These are phyloP conservation scores for Callocephalon fimbriatum DNA, from an alignment of 2,113 vertebrate species.

Conservation along the genomic window DNA sequence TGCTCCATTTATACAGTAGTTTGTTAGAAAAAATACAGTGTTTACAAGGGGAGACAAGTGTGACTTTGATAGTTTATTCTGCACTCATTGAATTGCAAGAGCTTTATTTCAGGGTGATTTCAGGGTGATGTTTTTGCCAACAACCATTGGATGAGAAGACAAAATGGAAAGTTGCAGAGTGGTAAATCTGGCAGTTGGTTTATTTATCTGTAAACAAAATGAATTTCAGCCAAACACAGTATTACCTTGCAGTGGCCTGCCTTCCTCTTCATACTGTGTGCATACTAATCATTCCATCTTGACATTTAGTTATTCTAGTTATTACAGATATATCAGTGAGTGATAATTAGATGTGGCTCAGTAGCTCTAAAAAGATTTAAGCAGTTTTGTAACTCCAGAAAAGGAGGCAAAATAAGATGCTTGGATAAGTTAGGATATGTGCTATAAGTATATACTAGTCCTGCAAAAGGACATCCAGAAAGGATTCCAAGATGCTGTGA, in stretches of 20 bases:
- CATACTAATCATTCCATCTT: background rate
- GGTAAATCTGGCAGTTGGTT: background rate
- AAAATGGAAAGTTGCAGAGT: background rate
- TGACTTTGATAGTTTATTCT: background rate
- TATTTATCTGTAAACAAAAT: slow-evolving; percentile 18
- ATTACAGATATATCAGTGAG: background rate
- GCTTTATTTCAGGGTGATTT: background rate
- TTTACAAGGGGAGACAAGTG: background rate
- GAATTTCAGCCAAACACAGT: background rate
- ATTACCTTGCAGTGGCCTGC: background rate
- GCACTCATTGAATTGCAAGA: background rate
- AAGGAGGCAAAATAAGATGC: background rate
- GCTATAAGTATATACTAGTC: background rate
- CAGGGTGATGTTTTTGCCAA: background rate
- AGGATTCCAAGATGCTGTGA: background rate
- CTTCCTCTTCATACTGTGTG: background rate
- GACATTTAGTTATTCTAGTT: background rate
- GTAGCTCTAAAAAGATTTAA: background rate
- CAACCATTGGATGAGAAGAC: background rate
- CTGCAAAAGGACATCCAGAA: background rate
- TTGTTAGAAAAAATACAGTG: background rate
- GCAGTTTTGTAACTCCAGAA: background rate
- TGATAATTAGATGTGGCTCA: background rate
- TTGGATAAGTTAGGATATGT: background rate
- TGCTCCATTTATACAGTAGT: background rate